These are phyloP conservation scores for Macrotus californicus DNA, from an alignment of 2,113 vertebrate species.

Conservation along the genomic window DNA sequence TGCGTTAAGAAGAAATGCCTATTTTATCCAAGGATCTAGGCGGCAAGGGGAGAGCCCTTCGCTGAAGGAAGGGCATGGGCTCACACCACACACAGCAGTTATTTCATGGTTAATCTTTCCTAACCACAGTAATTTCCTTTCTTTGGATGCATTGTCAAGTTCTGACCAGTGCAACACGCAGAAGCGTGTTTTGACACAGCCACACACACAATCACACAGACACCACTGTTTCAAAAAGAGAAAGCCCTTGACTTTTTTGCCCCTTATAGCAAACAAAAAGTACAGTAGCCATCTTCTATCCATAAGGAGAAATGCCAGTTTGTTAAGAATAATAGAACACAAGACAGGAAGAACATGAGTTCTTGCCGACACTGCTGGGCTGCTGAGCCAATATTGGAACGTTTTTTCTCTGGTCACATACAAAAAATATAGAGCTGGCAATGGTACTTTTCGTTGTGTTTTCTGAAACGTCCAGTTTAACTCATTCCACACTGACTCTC, in stretches of 20 bases:
- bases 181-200: not conserved
- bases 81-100: not conserved
- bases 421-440: not conserved
- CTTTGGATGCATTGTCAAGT: not conserved
- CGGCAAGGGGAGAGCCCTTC: accelerated
- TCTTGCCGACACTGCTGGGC: not conserved
- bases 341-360: not conserved
- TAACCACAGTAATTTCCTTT: not conserved
- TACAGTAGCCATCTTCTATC: not conserved
- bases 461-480: not conserved
- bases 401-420: not conserved
- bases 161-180: not conserved
- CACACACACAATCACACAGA: not conserved
- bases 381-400: not conserved
- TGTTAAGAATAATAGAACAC: not conserved
- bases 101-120: not conserved
- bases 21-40: not conserved
- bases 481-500: not conserved
- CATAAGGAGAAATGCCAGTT: not conserved
- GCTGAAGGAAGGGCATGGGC: not conserved
- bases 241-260: not conserved
- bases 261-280: not conserved
- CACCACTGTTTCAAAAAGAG: not conserved
- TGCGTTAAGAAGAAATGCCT: not conserved
- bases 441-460: not conserved